These are phyloP conservation scores for Enteromius trimaculatus DNA, from an alignment of 2,797 vertebrate species.

Conservation along the genomic window DNA sequence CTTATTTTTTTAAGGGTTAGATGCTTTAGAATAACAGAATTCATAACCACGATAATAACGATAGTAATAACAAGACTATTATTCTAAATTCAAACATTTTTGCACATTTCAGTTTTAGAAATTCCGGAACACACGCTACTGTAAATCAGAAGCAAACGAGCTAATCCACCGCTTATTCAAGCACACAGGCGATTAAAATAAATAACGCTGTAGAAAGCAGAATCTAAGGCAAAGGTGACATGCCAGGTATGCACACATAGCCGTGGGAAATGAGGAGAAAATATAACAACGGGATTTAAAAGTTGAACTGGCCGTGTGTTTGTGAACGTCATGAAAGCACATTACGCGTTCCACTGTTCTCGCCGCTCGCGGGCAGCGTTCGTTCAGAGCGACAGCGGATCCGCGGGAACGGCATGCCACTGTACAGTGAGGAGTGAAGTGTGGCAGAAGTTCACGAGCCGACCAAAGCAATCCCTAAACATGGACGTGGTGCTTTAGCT, in stretches of 20 bases:
- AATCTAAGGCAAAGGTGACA: background rate
- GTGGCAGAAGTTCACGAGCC: constrained; percentile 63
- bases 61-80: background rate
- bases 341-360: constrained; percentile 56
- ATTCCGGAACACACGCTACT: background rate
- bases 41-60: background rate
- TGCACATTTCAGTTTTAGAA: background rate
- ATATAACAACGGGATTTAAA: background rate
- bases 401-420: constrained; percentile 59
- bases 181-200: background rate
- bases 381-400: background rate
- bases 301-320: constrained; percentile 30
- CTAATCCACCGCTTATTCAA: background rate
- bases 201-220: background rate
- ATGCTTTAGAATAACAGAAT: background rate
- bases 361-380: constrained; percentile 35
- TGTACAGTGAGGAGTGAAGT: constrained; percentile 65
- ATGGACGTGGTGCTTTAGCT: constrained; percentile 47
- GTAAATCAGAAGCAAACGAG: background rate
- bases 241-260: background rate
- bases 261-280: background rate
- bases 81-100: background rate
- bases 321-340: constrained; percentile 14
- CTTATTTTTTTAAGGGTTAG: background rate
- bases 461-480: constrained; percentile 61